Percentiles rank a stretch among this genome's conserved stretches.
Evolutionary conservation across 2,888 invertebrate species (phyloP).

Genomic region (Pristionchus exspectatus): DNA sequence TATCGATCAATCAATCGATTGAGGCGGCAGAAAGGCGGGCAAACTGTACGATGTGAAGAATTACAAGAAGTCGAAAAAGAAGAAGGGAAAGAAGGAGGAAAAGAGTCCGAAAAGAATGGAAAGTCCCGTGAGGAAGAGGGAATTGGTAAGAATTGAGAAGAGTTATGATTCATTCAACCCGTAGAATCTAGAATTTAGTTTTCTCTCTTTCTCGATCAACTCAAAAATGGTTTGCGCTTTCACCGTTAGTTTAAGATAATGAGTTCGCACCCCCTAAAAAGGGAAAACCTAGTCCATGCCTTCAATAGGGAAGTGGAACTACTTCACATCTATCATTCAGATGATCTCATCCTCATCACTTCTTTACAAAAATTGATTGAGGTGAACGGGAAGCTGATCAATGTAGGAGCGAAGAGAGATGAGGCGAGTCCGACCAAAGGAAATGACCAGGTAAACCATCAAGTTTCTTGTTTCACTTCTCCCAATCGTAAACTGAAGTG

Average conservation of each 20-base stretch:
- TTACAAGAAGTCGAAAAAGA: constrained; percentile 26
- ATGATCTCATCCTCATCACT: neutral
- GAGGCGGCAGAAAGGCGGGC: neutral
- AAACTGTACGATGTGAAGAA: constrained; percentile 41
- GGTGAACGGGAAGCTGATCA: constrained; percentile 37
- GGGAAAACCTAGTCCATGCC: too few relatives aligned
- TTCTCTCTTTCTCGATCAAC: too few relatives aligned
- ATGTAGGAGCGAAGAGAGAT: constrained; percentile 19
- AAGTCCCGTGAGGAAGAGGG: neutral
- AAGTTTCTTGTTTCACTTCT: neutral
- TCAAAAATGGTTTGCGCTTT: too few relatives aligned
- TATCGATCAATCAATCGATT: neutral
- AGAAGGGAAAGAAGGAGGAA: neutral
- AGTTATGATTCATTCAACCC: too few relatives aligned
- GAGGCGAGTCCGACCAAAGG: neutral
- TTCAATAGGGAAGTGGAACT: too few relatives aligned
- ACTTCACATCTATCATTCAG: neutral
- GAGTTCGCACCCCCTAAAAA: too few relatives aligned
- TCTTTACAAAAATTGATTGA: neutral
- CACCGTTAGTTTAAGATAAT: too few relatives aligned
- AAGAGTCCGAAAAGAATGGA: constrained; percentile 11
- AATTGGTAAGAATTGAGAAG: neutral
- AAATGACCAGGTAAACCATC: neutral
- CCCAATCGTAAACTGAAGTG: too few relatives aligned
- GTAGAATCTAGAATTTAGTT: too few relatives aligned